These are phyloP conservation scores for Alouatta palliata DNA, from an alignment of 2,113 vertebrate genomes.

Conservation along the genomic window DNA sequence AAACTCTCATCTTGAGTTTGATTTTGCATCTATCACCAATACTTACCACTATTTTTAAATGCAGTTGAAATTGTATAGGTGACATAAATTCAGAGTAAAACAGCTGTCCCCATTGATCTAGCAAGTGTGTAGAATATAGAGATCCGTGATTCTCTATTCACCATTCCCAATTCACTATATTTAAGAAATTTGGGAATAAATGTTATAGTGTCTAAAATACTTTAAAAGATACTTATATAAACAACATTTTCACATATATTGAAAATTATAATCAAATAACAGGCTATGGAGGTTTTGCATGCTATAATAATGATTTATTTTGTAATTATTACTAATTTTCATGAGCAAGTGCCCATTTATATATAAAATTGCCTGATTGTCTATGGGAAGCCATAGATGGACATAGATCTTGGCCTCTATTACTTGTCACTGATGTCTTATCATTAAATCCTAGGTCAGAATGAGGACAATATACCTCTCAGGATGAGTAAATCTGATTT, in stretches of 20 bases:
- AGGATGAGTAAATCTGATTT: background rate
- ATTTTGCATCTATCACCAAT: background rate
- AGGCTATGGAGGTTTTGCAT: background rate
- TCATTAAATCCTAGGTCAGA: background rate
- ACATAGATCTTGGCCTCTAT: background rate
- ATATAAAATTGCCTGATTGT: background rate
- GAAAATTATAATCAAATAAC: background rate
- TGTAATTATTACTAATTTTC: constrained; percentile 54
- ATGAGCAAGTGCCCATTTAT: constrained; percentile 31
- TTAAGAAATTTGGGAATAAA: background rate
- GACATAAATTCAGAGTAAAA: constrained; percentile 42
- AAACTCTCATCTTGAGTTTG: background rate
- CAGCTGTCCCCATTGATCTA: background rate
- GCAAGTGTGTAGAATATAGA: background rate
- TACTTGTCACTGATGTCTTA: background rate
- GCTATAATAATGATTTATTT: background rate
- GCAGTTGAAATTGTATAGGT: constrained; percentile 9
- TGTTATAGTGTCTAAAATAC: background rate
- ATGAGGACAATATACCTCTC: background rate
- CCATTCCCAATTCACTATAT: background rate
- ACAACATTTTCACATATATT: background rate
- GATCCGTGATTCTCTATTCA: background rate
- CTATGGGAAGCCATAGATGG: background rate
- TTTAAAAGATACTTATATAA: background rate
- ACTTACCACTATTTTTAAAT: constrained; percentile 3